A percentile compares a stretch with the other conserved stretches of the same genome.
These are phyloP conservation scores for Cryptocheilus praepositus DNA, from an alignment of 2,888 invertebrate genomes.

Conservation along the genomic window DNA sequence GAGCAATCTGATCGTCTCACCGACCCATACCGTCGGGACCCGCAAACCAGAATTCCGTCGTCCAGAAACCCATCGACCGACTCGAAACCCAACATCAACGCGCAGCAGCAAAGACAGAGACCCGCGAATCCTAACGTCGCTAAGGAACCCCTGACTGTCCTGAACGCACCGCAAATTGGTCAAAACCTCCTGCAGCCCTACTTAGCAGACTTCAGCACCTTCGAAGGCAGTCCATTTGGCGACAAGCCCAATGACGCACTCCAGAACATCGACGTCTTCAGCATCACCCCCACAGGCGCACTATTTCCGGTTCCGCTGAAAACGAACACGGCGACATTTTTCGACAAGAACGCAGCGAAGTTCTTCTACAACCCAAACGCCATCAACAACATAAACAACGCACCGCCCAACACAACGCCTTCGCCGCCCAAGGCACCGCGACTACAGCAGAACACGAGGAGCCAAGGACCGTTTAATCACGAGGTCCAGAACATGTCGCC, in stretches of 20 bases:
- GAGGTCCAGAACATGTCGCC: constrained; percentile 17
- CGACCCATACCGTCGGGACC: neutral
- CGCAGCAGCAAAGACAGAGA: neutral
- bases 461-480: constrained; percentile 11
- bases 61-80: neutral
- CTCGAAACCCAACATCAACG: neutral
- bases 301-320: constrained; percentile 42
- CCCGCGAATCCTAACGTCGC: neutral
- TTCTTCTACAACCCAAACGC: constrained; percentile 38
- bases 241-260: constrained; percentile 40
- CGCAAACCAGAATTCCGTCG: neutral
- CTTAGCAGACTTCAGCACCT: constrained; percentile 23
- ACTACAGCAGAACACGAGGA: neutral
- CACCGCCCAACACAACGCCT: constrained; percentile 25
- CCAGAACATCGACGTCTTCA: constrained; percentile 35
- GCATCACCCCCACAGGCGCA: constrained; percentile 28
- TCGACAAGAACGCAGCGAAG: constrained; percentile 10
- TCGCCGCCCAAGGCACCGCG: neutral
- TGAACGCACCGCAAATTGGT: neutral
- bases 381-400: constrained; percentile 11
- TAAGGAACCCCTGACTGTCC: neutral
- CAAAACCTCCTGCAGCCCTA: constrained; percentile 10
- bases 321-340: neutral
- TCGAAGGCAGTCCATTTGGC: constrained; percentile 32
- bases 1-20: neutral